Evolutionary conservation across 1,140 invertebrate species (phyloP).

Genomic region (Chrysomallon squamiferum): DNA sequence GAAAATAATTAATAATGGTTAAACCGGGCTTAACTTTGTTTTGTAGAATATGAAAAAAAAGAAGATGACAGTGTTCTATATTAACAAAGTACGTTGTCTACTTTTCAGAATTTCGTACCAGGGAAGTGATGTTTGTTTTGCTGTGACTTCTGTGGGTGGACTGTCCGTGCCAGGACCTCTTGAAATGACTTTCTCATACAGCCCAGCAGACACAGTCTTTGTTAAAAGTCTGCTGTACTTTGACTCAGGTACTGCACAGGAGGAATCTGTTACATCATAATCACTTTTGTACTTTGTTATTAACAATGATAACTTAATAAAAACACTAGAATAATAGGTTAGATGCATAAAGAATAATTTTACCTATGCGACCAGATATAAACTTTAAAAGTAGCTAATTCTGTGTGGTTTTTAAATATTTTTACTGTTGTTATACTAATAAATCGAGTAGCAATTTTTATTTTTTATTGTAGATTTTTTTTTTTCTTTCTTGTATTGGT

Average conservation of each 20-base stretch:
- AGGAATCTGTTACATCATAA: background rate
- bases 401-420: no score
- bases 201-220: conserved; percentile 5
- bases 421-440: no score
- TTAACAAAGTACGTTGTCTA: no score
- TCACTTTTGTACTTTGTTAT: background rate
- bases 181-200: conserved; percentile 13
- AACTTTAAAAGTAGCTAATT: no score
- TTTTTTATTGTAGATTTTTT: no score
- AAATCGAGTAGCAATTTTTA: no score
- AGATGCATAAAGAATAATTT: background rate
- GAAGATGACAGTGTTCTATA: no score
- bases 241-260: conserved; percentile 23
- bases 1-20: no score
- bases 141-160: conserved; percentile 26
- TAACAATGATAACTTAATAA: background rate
- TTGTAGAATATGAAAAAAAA: no score
- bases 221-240: conserved; percentile 25
- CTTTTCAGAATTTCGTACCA: background rate
- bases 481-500: no score
- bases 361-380: background rate
- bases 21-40: no score
- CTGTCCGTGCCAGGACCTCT: conserved; percentile 31
- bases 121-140: conserved; percentile 13
- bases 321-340: background rate